These are phyloP conservation scores for Quiscalus mexicanus DNA, from an alignment of 2,113 vertebrate species.

Conservation along the genomic window DNA sequence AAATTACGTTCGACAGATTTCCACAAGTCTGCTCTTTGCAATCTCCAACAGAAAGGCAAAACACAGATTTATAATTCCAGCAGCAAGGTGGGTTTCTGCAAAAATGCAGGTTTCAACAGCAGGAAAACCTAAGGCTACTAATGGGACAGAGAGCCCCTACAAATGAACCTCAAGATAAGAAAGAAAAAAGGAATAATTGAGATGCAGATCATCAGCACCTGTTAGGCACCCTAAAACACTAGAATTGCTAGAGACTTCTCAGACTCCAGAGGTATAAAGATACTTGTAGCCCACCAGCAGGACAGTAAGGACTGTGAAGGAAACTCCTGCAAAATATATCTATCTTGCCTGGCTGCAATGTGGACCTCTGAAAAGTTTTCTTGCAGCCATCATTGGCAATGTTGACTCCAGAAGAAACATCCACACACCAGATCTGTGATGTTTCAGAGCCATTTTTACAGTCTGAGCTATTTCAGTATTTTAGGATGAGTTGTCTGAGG, in stretches of 20 bases:
- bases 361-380: background rate
- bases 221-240: background rate
- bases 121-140: background rate
- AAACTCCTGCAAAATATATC: background rate
- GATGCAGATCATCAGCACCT: background rate
- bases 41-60: background rate
- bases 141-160: fast-evolving
- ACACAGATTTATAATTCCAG: background rate
- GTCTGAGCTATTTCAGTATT: background rate
- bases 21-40: background rate
- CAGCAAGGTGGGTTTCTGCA: background rate
- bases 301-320: background rate
- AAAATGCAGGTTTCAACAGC: background rate
- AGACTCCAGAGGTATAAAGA: background rate
- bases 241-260: background rate
- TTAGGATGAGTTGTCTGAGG: background rate
- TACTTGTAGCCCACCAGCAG: background rate
- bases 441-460: background rate
- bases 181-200: background rate
- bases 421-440: background rate
- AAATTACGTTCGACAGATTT: background rate
- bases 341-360: background rate
- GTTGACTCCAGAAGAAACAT: background rate
- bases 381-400: background rate
- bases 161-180: background rate